A percentile compares a stretch with the other conserved stretches of the same genome.
Conservation (phyloP, 1,140 invertebrate species). For the Neelides sp. region DNA sequence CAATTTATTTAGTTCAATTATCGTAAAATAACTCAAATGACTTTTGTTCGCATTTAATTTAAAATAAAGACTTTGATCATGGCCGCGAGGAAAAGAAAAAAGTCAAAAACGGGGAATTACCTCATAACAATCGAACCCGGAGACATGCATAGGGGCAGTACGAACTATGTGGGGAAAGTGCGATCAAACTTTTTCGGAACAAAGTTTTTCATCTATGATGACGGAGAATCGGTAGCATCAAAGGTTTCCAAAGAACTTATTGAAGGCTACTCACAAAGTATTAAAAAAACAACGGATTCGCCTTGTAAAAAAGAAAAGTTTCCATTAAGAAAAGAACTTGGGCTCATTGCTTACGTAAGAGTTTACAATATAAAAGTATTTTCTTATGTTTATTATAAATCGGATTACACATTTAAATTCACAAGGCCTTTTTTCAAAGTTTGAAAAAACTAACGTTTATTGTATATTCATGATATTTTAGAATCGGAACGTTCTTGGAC, state of each 20-base stretch:
- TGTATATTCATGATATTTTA: slow-evolving; percentile 36
- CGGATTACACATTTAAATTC: not conserved
- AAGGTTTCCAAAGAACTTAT: too few species aligned
- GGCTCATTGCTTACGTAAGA: slow-evolving; percentile 32
- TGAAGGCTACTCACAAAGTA: too few species aligned
- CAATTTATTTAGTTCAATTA: too few species aligned
- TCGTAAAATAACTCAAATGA: too few species aligned
- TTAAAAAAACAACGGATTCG: too few species aligned
- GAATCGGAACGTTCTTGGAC: slow-evolving; percentile 96
- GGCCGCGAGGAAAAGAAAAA: too few species aligned
- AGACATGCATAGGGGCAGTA: slow-evolving; percentile 80
- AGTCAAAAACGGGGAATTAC: too few species aligned
- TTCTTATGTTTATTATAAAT: slow-evolving; percentile 81
- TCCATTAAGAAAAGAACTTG: slow-evolving; percentile 3
- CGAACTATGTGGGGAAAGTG: slow-evolving; percentile 84
- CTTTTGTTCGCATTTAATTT: too few species aligned
- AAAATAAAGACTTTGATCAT: too few species aligned
- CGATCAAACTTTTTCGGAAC: slow-evolving; percentile 92
- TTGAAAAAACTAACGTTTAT: not conserved
- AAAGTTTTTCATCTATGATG: slow-evolving; percentile 90
- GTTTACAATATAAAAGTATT: slow-evolving; percentile 64
- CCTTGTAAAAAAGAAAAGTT: too few species aligned
- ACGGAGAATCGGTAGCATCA: too few species aligned
- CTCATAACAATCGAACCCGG: slow-evolving; percentile 95
- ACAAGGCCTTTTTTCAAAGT: not conserved